Conservation (phyloP, 2,888 invertebrate species). For the Leptothorax acervorum region DNA sequence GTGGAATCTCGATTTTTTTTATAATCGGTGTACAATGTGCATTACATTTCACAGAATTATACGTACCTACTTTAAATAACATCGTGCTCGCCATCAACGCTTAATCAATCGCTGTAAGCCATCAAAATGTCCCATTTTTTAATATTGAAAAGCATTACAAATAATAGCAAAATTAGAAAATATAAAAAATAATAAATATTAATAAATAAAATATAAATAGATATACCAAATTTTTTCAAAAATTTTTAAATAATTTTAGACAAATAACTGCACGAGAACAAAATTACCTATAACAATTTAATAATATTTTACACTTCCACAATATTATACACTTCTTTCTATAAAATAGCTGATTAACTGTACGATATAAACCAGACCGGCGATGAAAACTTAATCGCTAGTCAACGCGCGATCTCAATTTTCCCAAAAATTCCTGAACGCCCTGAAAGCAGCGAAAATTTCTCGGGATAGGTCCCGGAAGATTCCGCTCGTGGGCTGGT, state of each 20-base stretch:
- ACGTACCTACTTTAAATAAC: neutral
- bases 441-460: slow-evolving; percentile 45
- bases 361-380: neutral
- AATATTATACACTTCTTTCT: neutral
- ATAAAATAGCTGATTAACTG: neutral
- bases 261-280: neutral
- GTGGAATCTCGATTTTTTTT: slow-evolving; percentile 5
- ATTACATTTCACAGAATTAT: slow-evolving; percentile 23
- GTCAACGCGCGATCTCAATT: slow-evolving; percentile 31
- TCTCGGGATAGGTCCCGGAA: slow-evolving; percentile 48
- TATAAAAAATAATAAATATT: neutral
- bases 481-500: slow-evolving; percentile 74
- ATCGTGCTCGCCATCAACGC: neutral
- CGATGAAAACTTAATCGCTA: slow-evolving; percentile 58
- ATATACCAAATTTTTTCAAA: neutral
- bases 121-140: neutral
- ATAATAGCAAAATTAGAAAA: neutral
- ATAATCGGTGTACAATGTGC: neutral
- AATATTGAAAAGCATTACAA: neutral
- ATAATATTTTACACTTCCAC: neutral
- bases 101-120: slow-evolving; percentile 2
- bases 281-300: neutral
- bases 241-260: neutral
- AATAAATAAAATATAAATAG: slow-evolving; percentile 5
- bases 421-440: slow-evolving; percentile 15